Conservation (phyloP, 2,888 invertebrate species). For the Tanypteryx hageni region DNA sequence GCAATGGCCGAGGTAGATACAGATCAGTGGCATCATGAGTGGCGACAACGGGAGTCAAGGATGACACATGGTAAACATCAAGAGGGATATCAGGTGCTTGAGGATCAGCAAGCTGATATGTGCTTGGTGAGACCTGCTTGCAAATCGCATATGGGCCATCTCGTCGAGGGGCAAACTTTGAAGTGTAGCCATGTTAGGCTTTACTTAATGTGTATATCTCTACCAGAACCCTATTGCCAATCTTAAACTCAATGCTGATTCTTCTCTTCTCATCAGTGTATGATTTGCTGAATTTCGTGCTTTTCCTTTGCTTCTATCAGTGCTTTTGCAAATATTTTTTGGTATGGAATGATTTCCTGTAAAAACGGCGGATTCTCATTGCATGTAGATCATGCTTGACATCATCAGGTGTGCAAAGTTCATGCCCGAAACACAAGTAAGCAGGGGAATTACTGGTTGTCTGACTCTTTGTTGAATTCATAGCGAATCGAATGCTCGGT, state of each 20-base stretch:
- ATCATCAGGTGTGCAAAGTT: neutral
- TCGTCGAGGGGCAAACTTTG: too few relatives aligned
- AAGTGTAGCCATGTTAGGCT: too few relatives aligned
- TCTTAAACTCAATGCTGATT: neutral
- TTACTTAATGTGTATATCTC: too few relatives aligned
- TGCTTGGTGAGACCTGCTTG: too few relatives aligned
- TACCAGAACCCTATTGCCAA: neutral
- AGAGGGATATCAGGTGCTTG: neutral
- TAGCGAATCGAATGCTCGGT: too few relatives aligned
- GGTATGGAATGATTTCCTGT: neutral
- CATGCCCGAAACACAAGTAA: neutral
- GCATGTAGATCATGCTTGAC: neutral
- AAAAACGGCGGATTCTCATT: too few relatives aligned
- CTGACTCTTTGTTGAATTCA: neutral
- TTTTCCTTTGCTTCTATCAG: neutral
- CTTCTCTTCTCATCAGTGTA: neutral
- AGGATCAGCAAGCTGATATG: neutral
- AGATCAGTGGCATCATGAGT: too few relatives aligned
- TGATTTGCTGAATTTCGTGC: neutral
- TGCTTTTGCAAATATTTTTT: neutral
- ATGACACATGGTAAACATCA: neutral
- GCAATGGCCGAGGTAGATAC: neutral
- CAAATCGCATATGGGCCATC: too few relatives aligned
- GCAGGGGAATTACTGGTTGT: neutral
- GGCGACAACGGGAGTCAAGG: neutral